A percentile compares a stretch with the other conserved stretches of the same genome.
phyloP scores from a whole-genome alignment of 64 coral and sea anemone genomes.

The Cladopsammia gracilis region DNA sequence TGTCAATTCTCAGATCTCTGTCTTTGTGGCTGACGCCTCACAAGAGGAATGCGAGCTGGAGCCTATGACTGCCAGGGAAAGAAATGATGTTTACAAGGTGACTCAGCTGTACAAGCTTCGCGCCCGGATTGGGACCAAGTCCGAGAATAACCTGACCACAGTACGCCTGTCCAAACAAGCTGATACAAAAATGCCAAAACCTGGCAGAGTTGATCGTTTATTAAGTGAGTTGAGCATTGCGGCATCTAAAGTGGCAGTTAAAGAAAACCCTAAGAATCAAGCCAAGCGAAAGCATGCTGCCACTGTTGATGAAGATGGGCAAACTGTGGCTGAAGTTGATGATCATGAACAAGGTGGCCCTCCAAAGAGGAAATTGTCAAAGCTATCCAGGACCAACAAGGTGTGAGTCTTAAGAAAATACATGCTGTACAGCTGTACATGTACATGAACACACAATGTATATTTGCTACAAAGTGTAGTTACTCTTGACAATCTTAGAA shows the following conservation, averaged over 20 bases:
- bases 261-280: conserved; percentile 52
- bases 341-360: conserved; percentile 3
- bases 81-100: conserved; percentile 85
- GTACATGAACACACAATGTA: too few relatives aligned
- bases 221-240: conserved; percentile 85
- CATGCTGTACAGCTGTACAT: too few relatives aligned
- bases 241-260: conserved; percentile 60
- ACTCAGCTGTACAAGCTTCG: conserved; percentile 81
- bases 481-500: too few relatives aligned
- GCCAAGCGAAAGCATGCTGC: conserved; percentile 59
- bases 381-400: conserved; percentile 22
- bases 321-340: background rate
- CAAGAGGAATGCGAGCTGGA: conserved; percentile 66
- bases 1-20: conserved; percentile 81
- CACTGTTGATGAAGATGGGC: background rate
- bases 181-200: conserved; percentile 65
- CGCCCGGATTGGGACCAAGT: conserved; percentile 76
- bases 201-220: conserved; percentile 75
- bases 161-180: conserved; percentile 68
- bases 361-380: conserved; percentile 24
- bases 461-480: too few relatives aligned
- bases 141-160: conserved; percentile 66
- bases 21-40: conserved; percentile 49
- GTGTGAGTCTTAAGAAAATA: background rate
- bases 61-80: conserved; percentile 87